Percentiles rank a stretch among this genome's conserved stretches.
Evolutionary conservation across 2,888 invertebrate genomes (phyloP).

Genomic region (Tetragnatha montana): DNA sequence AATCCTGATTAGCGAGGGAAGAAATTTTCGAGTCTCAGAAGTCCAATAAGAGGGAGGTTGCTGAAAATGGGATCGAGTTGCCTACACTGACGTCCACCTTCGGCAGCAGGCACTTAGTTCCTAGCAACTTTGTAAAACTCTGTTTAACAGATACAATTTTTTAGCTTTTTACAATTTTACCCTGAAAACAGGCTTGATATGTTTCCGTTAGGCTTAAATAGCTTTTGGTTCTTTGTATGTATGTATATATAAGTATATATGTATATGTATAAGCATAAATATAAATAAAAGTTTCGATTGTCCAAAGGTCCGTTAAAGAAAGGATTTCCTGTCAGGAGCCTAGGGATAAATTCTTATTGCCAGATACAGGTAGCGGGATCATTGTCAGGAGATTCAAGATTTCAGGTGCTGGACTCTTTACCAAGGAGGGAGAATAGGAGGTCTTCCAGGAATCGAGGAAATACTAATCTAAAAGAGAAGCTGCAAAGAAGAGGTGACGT

Average conservation of each 20-base stretch:
- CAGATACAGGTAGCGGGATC: conserved; percentile 69
- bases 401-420: conserved; percentile 71
- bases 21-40: conserved; percentile 34
- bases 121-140: conserved; percentile 72
- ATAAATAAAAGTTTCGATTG: conserved; percentile 71
- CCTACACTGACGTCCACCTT: conserved; percentile 71
- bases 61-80: conserved; percentile 71
- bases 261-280: conserved; percentile 70
- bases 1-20: conserved; percentile 32
- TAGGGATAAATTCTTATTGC: conserved; percentile 71
- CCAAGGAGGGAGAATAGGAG: conserved; percentile 71
- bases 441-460: conserved; percentile 70
- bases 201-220: conserved; percentile 71
- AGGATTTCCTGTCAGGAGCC: conserved; percentile 71
- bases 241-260: conserved; percentile 68
- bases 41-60: conserved; percentile 61
- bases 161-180: conserved; percentile 71
- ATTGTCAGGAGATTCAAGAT: conserved; percentile 68
- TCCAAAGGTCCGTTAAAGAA: conserved; percentile 71
- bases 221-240: conserved; percentile 71
- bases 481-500: conserved; percentile 43
- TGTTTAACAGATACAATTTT: conserved; percentile 72
- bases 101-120: conserved; percentile 71
- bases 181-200: conserved; percentile 72
- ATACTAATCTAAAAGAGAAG: conserved; percentile 71